phyloP scores from a whole-genome alignment of 2,113 vertebrate species.

The Cyphomyrus discorhynchus region DNA sequence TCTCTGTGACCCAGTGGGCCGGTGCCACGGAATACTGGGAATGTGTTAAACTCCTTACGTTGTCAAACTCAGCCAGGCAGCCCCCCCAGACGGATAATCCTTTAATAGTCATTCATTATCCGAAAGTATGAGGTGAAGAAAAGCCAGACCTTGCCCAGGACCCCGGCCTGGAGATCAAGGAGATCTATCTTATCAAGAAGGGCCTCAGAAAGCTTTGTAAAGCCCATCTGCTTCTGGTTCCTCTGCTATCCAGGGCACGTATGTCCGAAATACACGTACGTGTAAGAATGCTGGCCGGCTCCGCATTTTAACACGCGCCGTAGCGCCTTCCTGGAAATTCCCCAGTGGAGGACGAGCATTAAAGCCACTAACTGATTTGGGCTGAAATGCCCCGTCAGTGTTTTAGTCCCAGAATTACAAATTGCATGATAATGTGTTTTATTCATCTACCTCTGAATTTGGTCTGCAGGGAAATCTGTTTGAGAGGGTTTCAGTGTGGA shows the following conservation, averaged over 20 bases:
- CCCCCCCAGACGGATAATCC: not conserved
- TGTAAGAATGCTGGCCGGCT: not conserved
- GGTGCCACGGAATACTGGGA: not conserved
- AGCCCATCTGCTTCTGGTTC: not conserved
- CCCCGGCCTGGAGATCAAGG: not conserved
- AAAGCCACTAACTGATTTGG: not conserved
- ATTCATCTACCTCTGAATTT: not conserved
- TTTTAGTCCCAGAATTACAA: not conserved
- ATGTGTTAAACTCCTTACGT: not conserved
- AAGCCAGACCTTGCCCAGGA: not conserved
- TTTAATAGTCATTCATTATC: conserved; percentile 13
- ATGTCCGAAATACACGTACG: not conserved
- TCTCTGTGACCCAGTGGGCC: not conserved
- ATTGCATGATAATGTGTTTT: not conserved
- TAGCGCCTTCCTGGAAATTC: not conserved
- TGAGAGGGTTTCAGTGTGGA: not conserved
- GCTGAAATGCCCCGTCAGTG: not conserved
- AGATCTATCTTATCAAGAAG: not conserved
- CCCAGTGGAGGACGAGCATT: not conserved
- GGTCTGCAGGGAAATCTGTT: not conserved
- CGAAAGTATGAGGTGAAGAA: conserved; percentile 11
- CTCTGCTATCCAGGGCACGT: not conserved
- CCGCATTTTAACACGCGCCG: not conserved
- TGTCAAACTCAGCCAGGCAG: not conserved
- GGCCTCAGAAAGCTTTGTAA: not conserved